Conservation (phyloP, 1,140 invertebrate species). For the Lepidurus apus region DNA sequence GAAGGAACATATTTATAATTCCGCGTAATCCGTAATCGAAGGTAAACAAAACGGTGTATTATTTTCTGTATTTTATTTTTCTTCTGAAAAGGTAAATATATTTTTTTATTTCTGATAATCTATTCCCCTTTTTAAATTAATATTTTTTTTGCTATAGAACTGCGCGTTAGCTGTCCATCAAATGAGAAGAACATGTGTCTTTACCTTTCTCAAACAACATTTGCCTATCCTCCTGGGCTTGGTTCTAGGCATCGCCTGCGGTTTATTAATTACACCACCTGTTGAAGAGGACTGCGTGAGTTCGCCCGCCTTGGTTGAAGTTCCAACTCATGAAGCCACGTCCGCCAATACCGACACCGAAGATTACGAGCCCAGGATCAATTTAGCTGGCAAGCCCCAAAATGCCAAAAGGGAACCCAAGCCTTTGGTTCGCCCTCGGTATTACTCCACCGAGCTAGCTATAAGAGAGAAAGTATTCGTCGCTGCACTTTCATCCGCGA, state of each 20-base stretch:
- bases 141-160: too few relatives aligned
- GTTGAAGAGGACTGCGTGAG: background rate
- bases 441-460: slow-evolving; percentile 86
- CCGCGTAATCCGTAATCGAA: background rate
- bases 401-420: slow-evolving; percentile 37
- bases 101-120: too few relatives aligned
- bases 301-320: background rate
- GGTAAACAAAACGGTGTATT: background rate
- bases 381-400: slow-evolving; percentile 51
- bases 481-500: slow-evolving; percentile 67
- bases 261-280: background rate
- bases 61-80: too few relatives aligned
- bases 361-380: slow-evolving; percentile 54
- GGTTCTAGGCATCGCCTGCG: background rate
- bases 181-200: slow-evolving; percentile 6
- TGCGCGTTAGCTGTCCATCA: background rate
- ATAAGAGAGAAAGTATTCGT: slow-evolving; percentile 84
- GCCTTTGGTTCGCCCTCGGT: slow-evolving; percentile 62
- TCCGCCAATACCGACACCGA: slow-evolving; percentile 38
- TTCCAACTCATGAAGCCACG: background rate
- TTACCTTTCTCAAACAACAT: background rate
- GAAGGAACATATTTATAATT: background rate
- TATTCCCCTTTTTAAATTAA: too few relatives aligned
- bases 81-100: background rate
- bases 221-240: background rate